Conservation (phyloP, 2,113 vertebrate genomes). For the Ranitomeya variabilis region DNA sequence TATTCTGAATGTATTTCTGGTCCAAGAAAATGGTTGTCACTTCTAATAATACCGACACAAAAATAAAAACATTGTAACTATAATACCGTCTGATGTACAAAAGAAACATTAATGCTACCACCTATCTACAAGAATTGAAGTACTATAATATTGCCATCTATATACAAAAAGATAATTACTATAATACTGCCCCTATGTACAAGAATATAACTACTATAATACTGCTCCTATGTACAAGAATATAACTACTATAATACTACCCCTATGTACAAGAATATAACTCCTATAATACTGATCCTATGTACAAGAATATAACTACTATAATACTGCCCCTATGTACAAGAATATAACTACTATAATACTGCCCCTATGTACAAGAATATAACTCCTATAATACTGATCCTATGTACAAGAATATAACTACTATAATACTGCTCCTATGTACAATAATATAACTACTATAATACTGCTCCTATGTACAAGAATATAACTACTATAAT, state of each 20-base stretch:
- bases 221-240: not conserved
- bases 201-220: not conserved
- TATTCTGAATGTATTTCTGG: not conserved
- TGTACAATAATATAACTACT: not conserved
- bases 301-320: not conserved
- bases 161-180: not conserved
- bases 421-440: not conserved
- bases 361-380: not conserved
- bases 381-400: not conserved
- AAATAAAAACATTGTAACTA: not conserved
- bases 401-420: not conserved
- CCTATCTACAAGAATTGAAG: not conserved
- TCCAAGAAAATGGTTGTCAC: not conserved
- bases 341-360: constrained; percentile 2
- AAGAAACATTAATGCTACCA: not conserved
- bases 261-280: not conserved
- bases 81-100: not conserved
- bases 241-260: not conserved
- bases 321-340: not conserved
- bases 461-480: not conserved
- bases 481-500: not conserved
- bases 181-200: not conserved
- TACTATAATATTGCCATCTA: not conserved
- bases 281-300: not conserved
- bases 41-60: not conserved